phyloP scores from a whole-genome alignment of 2,888 invertebrate species.

The Ypsolopha scabrella region DNA sequence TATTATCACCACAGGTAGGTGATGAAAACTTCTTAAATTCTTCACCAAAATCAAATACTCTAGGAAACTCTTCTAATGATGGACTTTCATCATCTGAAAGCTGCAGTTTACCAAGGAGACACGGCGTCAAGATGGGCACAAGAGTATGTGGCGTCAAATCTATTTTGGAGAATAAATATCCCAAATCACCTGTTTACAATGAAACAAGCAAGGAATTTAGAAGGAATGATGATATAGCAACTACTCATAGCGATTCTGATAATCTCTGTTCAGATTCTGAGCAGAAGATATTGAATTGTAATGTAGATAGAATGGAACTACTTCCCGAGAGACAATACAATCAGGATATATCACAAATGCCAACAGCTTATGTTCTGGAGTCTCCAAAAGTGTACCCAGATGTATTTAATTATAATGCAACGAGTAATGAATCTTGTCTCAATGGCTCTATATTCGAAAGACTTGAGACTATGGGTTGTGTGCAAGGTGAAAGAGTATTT shows the following conservation, averaged over 20 bases:
- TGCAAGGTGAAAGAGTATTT: slow-evolving; percentile 76
- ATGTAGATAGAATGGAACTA: slow-evolving; percentile 60
- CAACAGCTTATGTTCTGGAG: slow-evolving; percentile 64
- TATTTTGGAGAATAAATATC: slow-evolving; percentile 29
- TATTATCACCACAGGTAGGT: slow-evolving; percentile 41
- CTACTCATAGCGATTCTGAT: slow-evolving; percentile 61
- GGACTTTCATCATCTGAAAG: slow-evolving; percentile 62
- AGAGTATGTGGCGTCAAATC: slow-evolving; percentile 69
- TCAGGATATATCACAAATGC: slow-evolving; percentile 30
- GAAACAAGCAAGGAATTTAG: slow-evolving; percentile 24
- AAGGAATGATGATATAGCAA: slow-evolving; percentile 48
- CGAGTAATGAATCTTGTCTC: slow-evolving; percentile 58
- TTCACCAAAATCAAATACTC: slow-evolving; percentile 21
- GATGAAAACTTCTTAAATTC: slow-evolving; percentile 31
- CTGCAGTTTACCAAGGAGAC: slow-evolving; percentile 64
- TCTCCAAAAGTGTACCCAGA: slow-evolving; percentile 63
- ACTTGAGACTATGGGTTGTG: slow-evolving; percentile 77
- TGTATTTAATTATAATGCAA: slow-evolving; percentile 48
- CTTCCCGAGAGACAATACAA: slow-evolving; percentile 57
- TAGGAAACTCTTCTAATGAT: slow-evolving; percentile 54
- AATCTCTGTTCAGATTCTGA: slow-evolving; percentile 41
- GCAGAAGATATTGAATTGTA: slow-evolving; percentile 57
- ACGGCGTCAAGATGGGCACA: slow-evolving; percentile 82
- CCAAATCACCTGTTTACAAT: slow-evolving; percentile 28
- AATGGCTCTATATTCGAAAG: slow-evolving; percentile 78